Evolutionary conservation across 2,888 invertebrate species (phyloP).

Genomic region (Eilema griseolum): DNA sequence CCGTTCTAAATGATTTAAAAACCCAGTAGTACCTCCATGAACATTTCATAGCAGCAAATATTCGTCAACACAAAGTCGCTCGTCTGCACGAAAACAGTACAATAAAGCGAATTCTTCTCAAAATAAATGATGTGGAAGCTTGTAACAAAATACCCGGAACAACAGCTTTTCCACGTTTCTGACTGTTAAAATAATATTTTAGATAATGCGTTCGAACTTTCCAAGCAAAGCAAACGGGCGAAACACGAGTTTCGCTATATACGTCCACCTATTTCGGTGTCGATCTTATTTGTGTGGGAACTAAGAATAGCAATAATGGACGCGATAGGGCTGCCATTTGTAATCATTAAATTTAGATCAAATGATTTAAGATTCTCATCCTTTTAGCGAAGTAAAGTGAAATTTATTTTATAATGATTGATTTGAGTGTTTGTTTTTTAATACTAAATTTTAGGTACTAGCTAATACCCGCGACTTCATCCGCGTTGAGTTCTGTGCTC

Average conservation of each 20-base stretch:
- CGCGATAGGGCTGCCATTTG: conserved; percentile 14
- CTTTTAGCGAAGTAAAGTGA: not conserved
- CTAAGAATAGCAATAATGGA: conserved; percentile 30
- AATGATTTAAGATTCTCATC: not conserved
- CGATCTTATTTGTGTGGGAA: conserved; percentile 29
- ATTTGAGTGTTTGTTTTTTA: not conserved
- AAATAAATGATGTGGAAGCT: conserved; percentile 53
- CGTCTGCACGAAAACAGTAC: conserved; percentile 13
- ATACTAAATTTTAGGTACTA: too few relatives aligned
- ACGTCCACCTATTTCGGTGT: conserved; percentile 51
- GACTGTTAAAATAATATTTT: conserved; percentile 50
- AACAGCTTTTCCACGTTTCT: conserved; percentile 40
- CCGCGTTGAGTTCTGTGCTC: too few relatives aligned
- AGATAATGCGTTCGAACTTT: conserved; percentile 28
- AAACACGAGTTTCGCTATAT: conserved; percentile 42
- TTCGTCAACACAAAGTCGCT: conserved; percentile 11
- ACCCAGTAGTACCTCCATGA: too few relatives aligned
- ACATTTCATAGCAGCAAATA: not conserved
- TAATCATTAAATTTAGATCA: not conserved
- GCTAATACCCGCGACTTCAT: too few relatives aligned
- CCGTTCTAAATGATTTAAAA: not conserved
- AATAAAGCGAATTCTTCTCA: conserved; percentile 37
- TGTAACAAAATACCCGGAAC: conserved; percentile 62
- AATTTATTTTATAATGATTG: not conserved
- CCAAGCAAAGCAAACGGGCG: conserved; percentile 39